phyloP scores from a whole-genome alignment of 2,113 vertebrate species.

The Paramormyrops kingsleyae region DNA sequence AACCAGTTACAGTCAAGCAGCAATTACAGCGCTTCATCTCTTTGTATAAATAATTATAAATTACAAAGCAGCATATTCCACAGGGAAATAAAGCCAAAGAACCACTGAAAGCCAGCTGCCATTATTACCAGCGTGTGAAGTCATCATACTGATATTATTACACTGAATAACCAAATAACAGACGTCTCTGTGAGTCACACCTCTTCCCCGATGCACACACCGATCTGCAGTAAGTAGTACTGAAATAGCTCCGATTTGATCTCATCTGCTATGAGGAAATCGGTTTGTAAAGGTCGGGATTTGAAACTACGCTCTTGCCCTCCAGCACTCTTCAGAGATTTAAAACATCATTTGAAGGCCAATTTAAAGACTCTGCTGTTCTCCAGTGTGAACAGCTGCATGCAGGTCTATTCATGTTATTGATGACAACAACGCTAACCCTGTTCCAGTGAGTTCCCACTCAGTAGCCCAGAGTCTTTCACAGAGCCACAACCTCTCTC shows the following conservation, averaged over 20 bases:
- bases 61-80: background rate
- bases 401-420: background rate
- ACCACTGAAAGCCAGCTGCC: background rate
- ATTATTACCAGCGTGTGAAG: background rate
- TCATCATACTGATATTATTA: background rate
- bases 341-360: background rate
- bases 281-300: background rate
- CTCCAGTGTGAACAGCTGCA: background rate
- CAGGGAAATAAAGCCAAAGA: background rate
- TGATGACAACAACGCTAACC: background rate
- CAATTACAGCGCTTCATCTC: background rate
- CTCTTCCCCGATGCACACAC: background rate
- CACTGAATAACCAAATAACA: background rate
- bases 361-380: background rate
- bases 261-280: background rate
- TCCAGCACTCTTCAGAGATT: slow-evolving; percentile 6
- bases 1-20: background rate
- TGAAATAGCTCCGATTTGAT: background rate
- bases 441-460: background rate
- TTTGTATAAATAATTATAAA: background rate
- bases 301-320: background rate
- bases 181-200: background rate
- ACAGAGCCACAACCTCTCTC: background rate
- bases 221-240: background rate
- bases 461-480: background rate